A percentile compares a stretch with the other conserved stretches of the same genome.
Conservation (phyloP, 2,888 invertebrate genomes). For the Carpatolechia fugitivella region DNA sequence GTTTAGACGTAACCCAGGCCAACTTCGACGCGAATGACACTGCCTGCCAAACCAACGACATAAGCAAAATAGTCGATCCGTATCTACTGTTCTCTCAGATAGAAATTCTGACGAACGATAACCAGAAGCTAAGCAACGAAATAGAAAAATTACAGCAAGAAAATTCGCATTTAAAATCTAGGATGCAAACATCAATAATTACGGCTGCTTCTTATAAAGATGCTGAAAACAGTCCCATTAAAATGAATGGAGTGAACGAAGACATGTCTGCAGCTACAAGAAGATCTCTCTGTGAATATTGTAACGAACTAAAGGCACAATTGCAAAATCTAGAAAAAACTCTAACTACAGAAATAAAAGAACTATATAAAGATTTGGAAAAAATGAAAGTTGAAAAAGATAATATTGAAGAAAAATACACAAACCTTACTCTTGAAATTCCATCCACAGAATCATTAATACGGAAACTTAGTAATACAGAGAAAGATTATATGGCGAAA, state of each 20-base stretch:
- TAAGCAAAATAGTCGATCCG: slow-evolving; percentile 31
- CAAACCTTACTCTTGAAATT: slow-evolving; percentile 46
- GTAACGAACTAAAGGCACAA: slow-evolving; percentile 27
- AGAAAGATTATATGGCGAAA: slow-evolving; percentile 47
- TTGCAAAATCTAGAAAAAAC: slow-evolving; percentile 25
- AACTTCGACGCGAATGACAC: slow-evolving; percentile 44
- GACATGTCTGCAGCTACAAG: slow-evolving; percentile 9
- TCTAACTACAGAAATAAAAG: slow-evolving; percentile 34
- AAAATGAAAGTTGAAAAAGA: slow-evolving; percentile 40
- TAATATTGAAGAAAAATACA: slow-evolving; percentile 49
- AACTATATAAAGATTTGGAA: slow-evolving; percentile 36
- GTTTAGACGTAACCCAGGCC: slow-evolving; percentile 53
- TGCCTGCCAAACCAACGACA: slow-evolving; percentile 44
- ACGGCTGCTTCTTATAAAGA: slow-evolving; percentile 26
- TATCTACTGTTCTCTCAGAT: slow-evolving; percentile 33
- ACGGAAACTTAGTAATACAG: slow-evolving; percentile 44
- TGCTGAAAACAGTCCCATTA: slow-evolving; percentile 40
- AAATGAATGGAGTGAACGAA: slow-evolving; percentile 21
- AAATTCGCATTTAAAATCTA: slow-evolving; percentile 43
- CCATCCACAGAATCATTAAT: slow-evolving; percentile 45
- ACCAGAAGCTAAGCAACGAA: slow-evolving; percentile 33
- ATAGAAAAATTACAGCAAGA: slow-evolving; percentile 43
- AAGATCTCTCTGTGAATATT: slow-evolving; percentile 29
- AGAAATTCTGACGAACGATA: slow-evolving; percentile 33
- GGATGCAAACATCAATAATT: slow-evolving; percentile 32